A percentile compares a stretch with the other conserved stretches of the same genome.
Conservation (phyloP, 2,888 invertebrate species). For the Pantelozetes paolii region DNA sequence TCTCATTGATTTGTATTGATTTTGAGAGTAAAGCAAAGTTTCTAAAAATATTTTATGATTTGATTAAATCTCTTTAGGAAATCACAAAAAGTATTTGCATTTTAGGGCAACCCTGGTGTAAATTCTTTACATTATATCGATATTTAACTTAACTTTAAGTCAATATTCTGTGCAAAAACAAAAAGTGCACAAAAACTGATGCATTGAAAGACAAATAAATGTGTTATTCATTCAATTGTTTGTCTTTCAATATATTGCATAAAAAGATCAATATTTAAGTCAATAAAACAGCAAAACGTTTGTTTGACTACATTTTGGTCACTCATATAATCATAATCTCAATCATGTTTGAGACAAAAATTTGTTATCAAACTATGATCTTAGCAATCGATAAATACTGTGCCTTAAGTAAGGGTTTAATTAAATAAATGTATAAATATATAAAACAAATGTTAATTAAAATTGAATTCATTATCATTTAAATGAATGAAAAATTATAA, state of each 20-base stretch:
- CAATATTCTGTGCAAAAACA: background rate
- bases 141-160: background rate
- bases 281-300: conserved; percentile 22
- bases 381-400: too few species aligned
- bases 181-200: background rate
- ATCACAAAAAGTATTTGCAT: background rate
- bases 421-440: too few species aligned
- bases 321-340: conserved; percentile 16
- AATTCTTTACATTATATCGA: background rate
- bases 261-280: conserved; percentile 19
- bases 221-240: background rate
- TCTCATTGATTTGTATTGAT: too few species aligned
- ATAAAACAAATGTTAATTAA: too few species aligned
- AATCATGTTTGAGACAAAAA: background rate
- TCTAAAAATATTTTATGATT: background rate
- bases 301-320: conserved; percentile 27
- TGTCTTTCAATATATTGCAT: background rate
- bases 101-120: background rate
- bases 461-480: too few species aligned
- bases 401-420: too few species aligned
- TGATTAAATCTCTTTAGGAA: too few species aligned
- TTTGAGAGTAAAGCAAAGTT: too few species aligned
- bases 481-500: too few species aligned
- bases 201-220: background rate
- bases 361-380: too few species aligned